Evolutionary conservation across 2,797 vertebrate species (phyloP), one percentile per base, ranked within the genome.

Genomic region (Lagocephalus sceleratus): DNA sequence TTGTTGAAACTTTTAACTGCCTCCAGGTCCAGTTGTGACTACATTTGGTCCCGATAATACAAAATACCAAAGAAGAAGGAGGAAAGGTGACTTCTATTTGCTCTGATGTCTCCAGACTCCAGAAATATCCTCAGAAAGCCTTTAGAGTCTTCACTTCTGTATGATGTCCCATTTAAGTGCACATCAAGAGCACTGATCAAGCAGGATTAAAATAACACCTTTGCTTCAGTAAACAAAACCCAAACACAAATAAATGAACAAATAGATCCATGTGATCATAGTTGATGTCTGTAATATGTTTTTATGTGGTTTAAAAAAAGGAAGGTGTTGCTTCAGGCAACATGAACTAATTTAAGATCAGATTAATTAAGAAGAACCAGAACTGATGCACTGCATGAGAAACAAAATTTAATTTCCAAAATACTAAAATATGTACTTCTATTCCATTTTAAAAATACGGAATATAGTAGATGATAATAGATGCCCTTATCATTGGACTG

Each of bases 181-280:
- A 22, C 42, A 51, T 47, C 40, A 63, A 47, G 51, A 63, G 14
- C 51, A 47, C 48, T 15, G 20, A 70, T 73, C 64, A 78, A 70
- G 83, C 49, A 45, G 52, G 62, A 76, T 68, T 53, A 79, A 77
- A 62, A 60, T 54, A 51, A 69, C 43, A 60, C n/a, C 10, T 42
- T 39, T 73, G 57, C 63, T 60, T 48, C 26, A 29, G 26, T 29
- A 10, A 29, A 29, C 26, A 29, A 29, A 29, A 10, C 26, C 26
- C 26, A 29, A 29, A 29, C 26, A 29, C 26, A 29, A 29, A 29
- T 29, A 29, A 29, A 29, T 29, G 9, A 29, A 29, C 26, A 29
- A 29, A 29, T 3, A 54, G 48, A 35, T 2, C 46, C 38, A 58
- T 73, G 71, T 73, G 54, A 81, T 73, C 54, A 12, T 6, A 11